Base-by-base conservation (phyloP, 2,797 vertebrate species). In the Amblyraja radiata region DNA sequence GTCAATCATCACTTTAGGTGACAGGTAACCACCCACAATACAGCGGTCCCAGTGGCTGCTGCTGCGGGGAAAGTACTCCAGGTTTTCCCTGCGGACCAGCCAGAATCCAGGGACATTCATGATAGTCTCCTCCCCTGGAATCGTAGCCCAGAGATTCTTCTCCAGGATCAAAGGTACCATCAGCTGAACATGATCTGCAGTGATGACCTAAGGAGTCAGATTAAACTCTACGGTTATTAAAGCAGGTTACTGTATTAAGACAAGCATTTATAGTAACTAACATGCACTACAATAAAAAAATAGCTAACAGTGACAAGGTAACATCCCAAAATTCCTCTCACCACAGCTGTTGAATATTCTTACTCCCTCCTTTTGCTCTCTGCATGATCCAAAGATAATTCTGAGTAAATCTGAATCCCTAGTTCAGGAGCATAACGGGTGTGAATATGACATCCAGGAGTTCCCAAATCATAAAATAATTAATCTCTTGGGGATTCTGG, bases 21-120 rank as follows among this genome's bases (percentile, higher is more conserved):
- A 99, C 90, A 99, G 98, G 95, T 99, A 99, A 54, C 98, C 98
- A 5, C 99, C 99, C 0, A 99, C 98, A 93, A 99, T 97, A 95
- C 99, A 99, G 94, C 99, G 98, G 96, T 99, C 99, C 99, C 99
- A 99, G 96, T 99, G 99, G 96, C 99, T 99, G 96, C 97, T 98
- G 36, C 98, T 98, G 0, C 99, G 97, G 58, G 98, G 99, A 94
- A 99, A 99, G 94, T 99, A 99, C 94, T 99, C 99, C 25, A 98
- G 95, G 95, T 99, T 99, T 95, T 99, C 99, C 81, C 99, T 96
- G 93, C 99, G 98, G 73, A 99, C 96, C 46, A 99, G 96, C 96
- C 97, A 99, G 96, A 99, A 99, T 80, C 99, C 99, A 4, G 99
- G 99, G 93, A 98, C 94, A 18, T 99, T 99, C 97, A 99, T 99